Conservation (phyloP, 1,140 invertebrate species). For the Solenopsis fugax region DNA sequence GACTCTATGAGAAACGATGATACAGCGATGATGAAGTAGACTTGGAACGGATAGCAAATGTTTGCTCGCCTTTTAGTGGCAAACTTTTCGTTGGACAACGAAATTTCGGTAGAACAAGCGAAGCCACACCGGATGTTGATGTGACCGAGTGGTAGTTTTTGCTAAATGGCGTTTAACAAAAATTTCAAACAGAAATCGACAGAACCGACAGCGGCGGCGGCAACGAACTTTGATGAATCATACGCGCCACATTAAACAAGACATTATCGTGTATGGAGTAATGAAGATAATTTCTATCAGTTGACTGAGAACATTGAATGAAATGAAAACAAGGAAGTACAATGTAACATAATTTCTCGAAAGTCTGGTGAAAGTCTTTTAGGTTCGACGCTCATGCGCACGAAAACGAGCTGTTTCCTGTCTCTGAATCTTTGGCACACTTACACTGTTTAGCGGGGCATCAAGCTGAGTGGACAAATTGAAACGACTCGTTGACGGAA, state of each 20-base stretch:
- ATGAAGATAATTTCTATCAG: neutral
- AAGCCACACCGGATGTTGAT: slow-evolving; percentile 20
- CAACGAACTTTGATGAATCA: slow-evolving; percentile 1
- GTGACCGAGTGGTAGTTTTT: neutral
- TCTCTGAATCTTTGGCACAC: slow-evolving; percentile 21
- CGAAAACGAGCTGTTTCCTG: slow-evolving; percentile 45
- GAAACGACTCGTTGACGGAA: slow-evolving; percentile 52
- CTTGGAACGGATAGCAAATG: slow-evolving; percentile 67
- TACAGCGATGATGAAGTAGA: slow-evolving; percentile 46
- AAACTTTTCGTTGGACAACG: slow-evolving; percentile 47
- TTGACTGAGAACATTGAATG: neutral
- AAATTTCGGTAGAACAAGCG: slow-evolving; percentile 7
- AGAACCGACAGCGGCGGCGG: neutral
- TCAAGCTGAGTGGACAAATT: slow-evolving; percentile 50
- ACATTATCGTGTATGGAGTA: neutral
- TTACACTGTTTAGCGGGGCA: slow-evolving; percentile 27
- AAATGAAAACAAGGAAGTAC: neutral
- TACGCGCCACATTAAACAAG: neutral
- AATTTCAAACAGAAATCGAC: slow-evolving; percentile 7
- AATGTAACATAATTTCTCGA: neutral
- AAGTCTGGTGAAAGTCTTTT: neutral
- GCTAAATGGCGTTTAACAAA: slow-evolving; percentile 17
- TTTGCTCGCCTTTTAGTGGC: slow-evolving; percentile 70
- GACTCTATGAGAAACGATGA: slow-evolving; percentile 5
- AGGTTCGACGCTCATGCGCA: neutral